A percentile compares a stretch with the other conserved stretches of the same genome.
These are phyloP conservation scores for Danaus melanippus DNA, from an alignment of 1,140 invertebrate genomes.

Conservation along the genomic window DNA sequence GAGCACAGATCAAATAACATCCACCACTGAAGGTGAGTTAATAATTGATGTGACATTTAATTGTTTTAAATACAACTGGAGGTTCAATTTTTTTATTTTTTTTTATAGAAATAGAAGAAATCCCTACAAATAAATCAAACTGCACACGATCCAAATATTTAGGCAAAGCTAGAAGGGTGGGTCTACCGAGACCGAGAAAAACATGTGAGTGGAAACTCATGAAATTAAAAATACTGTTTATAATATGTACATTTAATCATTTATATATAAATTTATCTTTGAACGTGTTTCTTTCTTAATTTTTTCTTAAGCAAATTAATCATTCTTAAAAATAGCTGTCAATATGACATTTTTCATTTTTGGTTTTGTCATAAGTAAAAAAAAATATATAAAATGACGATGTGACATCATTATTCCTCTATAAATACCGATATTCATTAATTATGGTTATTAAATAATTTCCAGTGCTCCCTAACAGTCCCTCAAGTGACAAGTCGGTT, in stretches of 20 bases:
- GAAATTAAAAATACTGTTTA: no score
- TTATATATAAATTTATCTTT: no score
- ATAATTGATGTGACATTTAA: background rate
- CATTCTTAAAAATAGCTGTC: no score
- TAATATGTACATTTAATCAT: no score
- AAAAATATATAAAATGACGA: background rate
- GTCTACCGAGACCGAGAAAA: conserved; percentile 41
- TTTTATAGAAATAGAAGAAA: conserved; percentile 37
- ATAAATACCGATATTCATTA: background rate
- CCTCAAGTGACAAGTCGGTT: conserved; percentile 63
- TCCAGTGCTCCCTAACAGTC: conserved; percentile 55
- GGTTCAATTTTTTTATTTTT: background rate
- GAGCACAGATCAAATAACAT: conserved; percentile 58
- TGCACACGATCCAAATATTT: conserved; percentile 47
- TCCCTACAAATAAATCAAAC: conserved; percentile 29
- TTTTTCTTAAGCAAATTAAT: no score
- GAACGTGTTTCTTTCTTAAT: no score
- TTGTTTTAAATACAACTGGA: background rate
- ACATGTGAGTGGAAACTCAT: conserved; percentile 27
- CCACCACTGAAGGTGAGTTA: conserved; percentile 53
- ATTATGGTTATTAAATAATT: conserved; percentile 6
- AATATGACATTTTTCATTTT: no score
- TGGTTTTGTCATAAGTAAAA: no score
- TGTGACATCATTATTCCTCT: background rate
- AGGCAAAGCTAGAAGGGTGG: conserved; percentile 46